Evolutionary conservation across 1,140 invertebrate species (phyloP).

Genomic region (Acyrthosiphon pisum): DNA sequence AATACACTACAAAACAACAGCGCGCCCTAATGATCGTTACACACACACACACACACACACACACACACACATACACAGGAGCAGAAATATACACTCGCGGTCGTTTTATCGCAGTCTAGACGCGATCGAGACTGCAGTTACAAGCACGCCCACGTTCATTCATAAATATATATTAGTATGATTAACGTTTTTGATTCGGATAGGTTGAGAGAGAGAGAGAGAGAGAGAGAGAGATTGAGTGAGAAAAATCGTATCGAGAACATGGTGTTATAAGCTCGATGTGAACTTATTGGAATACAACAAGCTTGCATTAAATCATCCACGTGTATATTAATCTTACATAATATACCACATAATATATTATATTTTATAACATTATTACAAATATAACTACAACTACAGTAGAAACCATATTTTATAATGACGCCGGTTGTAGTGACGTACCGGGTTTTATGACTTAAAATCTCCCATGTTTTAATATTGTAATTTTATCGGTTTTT

Average conservation of each 20-base stretch:
- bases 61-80: no score
- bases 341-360: no score
- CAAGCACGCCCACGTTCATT: not conserved
- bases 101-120: slow-evolving; percentile 29
- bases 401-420: not conserved
- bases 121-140: not conserved
- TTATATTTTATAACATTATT: not conserved
- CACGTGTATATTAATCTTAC: no score
- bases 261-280: not conserved
- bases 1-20: slow-evolving; percentile 14
- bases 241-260: not conserved
- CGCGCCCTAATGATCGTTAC: slow-evolving; percentile 23
- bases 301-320: no score
- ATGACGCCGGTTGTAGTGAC: not conserved
- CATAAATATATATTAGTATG: slow-evolving; percentile 13
- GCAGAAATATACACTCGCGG: not conserved
- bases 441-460: not conserved
- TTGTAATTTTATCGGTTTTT: not conserved
- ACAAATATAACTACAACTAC: not conserved
- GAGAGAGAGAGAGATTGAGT: not conserved
- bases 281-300: not conserved
- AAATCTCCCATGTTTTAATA: not conserved
- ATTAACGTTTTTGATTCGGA: slow-evolving; percentile 1
- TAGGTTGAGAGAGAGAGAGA: not conserved
- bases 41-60: not conserved